Evolutionary conservation across 2,888 invertebrate species (phyloP), one percentile per base, ranked within the genome.

Genomic region (Eupithecia inturbata): DNA sequence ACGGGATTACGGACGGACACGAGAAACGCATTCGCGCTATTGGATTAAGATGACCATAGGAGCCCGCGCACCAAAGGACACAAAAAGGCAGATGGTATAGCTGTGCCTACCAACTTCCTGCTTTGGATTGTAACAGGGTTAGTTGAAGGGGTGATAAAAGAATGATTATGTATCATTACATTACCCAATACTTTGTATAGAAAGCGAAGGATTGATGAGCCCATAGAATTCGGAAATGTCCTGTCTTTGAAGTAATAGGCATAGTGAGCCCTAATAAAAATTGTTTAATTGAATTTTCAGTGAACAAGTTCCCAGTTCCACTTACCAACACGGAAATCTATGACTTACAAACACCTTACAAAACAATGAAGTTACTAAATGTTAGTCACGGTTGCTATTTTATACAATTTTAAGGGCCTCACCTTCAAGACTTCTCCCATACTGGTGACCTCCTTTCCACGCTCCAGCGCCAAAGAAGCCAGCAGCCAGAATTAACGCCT

Each of bases 401-500:
- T 22, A 41, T 39, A 36, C 7, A 39, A 39, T 33, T n/a, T 41
- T 57, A 33, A 66, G 57, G 26, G 22, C 45, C 12, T 36, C 68
- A 95, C 96, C 95, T 77, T 96, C 95, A n/a, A 95, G 91, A 81
- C 95, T 95, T 77, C 96, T 95, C 1, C 95, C 96, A 77, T 95
- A 95, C 67, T 88, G 82, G 70, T 93, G 90, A n/a, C 92, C 90
- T 1, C 92, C 92, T 79, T 93, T 96, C 96, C 96, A 96, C n/a
- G 96, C 95, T 0, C 96, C 96, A 1, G 96, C 96, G 9, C 97
- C 97, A 82, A 97, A 94, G 83, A 97, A 96, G 0, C 97, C 97
- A 16, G 97, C 97, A 0, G 97, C 97, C 82, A 97, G 96, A 77
- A 98, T 97, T 10, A 98, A 91, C 0, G 97, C 97, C 91, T 98